Conservation (phyloP, 2,113 vertebrate genomes). For the Ceyx melanurus region DNA sequence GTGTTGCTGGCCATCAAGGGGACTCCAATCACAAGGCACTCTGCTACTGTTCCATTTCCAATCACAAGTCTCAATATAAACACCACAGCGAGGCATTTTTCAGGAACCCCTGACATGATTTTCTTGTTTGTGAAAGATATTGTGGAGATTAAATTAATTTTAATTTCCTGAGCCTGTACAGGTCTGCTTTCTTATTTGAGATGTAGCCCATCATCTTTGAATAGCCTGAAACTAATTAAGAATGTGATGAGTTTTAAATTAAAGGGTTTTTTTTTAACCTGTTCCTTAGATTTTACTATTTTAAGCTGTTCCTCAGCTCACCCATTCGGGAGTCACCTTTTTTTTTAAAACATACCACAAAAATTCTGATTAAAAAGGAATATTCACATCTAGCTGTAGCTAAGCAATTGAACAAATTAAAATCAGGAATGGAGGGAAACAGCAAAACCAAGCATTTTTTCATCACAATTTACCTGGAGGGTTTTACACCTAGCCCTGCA, state of each 20-base stretch:
- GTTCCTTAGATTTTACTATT: background rate
- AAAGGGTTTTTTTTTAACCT: background rate
- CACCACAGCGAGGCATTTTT: fast-evolving
- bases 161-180: constrained; percentile 5
- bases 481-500: background rate
- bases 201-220: background rate
- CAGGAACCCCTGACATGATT: background rate
- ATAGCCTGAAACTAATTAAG: constrained; percentile 19
- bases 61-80: background rate
- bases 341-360: background rate
- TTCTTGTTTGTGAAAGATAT: background rate
- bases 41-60: background rate
- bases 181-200: background rate
- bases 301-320: background rate
- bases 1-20: background rate
- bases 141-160: background rate
- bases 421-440: background rate
- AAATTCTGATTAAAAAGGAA: background rate
- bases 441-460: fast-evolving
- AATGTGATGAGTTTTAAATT: background rate
- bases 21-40: background rate
- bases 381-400: background rate
- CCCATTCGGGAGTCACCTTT: background rate
- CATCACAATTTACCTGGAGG: background rate
- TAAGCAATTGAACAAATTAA: background rate